A percentile compares a stretch with the other conserved stretches of the same genome.
Evolutionary conservation across 2,888 invertebrate species (phyloP).

Genomic region (Diachrysia chrysitis): DNA sequence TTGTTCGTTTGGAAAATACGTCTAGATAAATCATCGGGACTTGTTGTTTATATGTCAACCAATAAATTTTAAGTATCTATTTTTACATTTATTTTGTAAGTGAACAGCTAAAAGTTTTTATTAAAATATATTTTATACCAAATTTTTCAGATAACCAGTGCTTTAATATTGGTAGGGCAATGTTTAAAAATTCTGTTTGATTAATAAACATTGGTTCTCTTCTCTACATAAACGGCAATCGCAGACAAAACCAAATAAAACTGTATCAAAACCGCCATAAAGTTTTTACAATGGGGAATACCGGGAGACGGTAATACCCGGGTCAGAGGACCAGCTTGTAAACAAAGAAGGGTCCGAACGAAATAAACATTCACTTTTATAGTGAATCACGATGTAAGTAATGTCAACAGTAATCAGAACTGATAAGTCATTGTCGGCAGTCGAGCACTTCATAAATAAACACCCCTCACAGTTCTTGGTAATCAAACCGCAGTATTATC

Average conservation of each 20-base stretch:
- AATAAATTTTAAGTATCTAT: background rate
- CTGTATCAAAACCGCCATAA: conserved; percentile 22
- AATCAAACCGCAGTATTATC: conserved; percentile 69
- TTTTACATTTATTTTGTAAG: background rate
- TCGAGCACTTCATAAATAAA: conserved; percentile 69
- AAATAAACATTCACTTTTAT: conserved; percentile 59
- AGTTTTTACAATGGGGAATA: conserved; percentile 15
- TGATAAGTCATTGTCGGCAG: conserved; percentile 70
- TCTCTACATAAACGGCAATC: background rate
- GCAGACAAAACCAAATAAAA: conserved; percentile 21
- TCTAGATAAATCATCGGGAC: conserved; percentile 19
- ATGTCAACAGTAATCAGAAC: conserved; percentile 72
- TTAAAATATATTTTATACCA: background rate
- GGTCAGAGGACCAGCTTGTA: conserved; percentile 26
- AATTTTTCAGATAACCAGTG: too few relatives aligned
- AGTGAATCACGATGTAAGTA: conserved; percentile 59
- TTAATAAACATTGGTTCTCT: conserved; percentile 13
- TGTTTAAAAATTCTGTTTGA: conserved; percentile 14
- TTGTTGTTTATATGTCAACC: conserved; percentile 9
- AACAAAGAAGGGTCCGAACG: conserved; percentile 52
- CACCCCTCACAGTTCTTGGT: conserved; percentile 67
- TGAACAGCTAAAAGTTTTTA: conserved; percentile 25
- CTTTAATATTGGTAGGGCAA: background rate
- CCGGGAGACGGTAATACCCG: conserved; percentile 24
- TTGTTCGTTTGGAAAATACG: conserved; percentile 39